Percentiles rank a stretch among this genome's conserved stretches.
These are phyloP conservation scores for Lasius fuliginosus DNA, from an alignment of 2,888 invertebrate species.

Conservation along the genomic window DNA sequence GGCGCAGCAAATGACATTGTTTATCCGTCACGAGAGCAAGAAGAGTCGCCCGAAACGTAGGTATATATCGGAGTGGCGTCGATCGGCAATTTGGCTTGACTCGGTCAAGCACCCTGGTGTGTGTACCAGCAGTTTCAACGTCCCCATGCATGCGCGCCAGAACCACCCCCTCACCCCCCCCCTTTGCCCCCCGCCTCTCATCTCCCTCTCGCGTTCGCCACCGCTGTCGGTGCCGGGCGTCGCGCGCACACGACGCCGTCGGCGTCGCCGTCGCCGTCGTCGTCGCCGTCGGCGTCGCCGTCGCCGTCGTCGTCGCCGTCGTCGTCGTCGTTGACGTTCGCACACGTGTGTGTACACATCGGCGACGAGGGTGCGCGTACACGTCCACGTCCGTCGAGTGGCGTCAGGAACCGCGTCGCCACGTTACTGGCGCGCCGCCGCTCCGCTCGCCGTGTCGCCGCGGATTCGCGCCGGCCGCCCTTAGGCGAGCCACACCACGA, in stretches of 20 bases:
- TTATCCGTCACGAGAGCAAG: constrained; percentile 64
- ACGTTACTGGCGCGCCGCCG: constrained; percentile 75
- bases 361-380: constrained; percentile 34
- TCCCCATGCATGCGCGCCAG: constrained; percentile 62
- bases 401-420: constrained; percentile 84
- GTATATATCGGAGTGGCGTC: constrained; percentile 11
- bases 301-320: background rate
- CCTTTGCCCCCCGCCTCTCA: background rate
- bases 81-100: constrained; percentile 67
- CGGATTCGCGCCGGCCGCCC: constrained; percentile 77
- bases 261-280: background rate
- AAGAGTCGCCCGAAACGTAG: constrained; percentile 54
- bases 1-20: constrained; percentile 71
- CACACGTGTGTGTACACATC: constrained; percentile 15
- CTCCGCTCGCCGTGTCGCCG: constrained; percentile 69
- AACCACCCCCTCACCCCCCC: constrained; percentile 27
- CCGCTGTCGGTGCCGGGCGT: constrained; percentile 13
- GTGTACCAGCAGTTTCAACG: constrained; percentile 60
- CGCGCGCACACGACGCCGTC: constrained; percentile 13
- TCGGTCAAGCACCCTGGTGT: constrained; percentile 74
- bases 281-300: constrained; percentile 29
- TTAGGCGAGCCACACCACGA: constrained; percentile 62
- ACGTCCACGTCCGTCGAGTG: constrained; percentile 68
- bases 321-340: background rate
- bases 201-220: constrained; percentile 16